Conservation (phyloP, 30 jellyfish, hydroid and myxozoan species). For the Aurelia aurita complex sp. Pacific region DNA sequence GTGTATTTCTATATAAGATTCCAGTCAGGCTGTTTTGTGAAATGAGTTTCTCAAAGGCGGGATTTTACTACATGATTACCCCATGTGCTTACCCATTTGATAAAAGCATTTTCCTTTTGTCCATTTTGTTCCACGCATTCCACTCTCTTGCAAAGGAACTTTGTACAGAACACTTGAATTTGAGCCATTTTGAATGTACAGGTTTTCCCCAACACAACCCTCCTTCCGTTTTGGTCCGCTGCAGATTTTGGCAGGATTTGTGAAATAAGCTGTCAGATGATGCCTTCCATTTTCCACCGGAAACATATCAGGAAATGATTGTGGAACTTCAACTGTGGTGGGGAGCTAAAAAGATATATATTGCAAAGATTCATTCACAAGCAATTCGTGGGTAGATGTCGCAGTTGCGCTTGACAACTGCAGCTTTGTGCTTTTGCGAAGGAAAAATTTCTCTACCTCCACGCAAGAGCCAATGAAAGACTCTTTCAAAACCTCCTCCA, state of each 20-base stretch:
- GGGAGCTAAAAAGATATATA: constrained; percentile 18
- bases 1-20: too few species aligned
- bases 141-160: constrained; percentile 59
- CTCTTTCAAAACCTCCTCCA: too few species aligned
- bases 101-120: constrained; percentile 69
- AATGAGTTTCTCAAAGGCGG: too few species aligned
- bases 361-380: not conserved
- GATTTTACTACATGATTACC: too few species aligned
- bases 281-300: constrained; percentile 31
- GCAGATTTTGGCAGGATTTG: constrained; percentile 61
- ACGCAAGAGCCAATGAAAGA: too few species aligned
- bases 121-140: constrained; percentile 49
- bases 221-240: not conserved
- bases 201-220: constrained; percentile 63
- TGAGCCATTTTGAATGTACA: constrained; percentile 31
- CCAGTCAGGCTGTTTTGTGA: too few species aligned
- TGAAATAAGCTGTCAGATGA: constrained; percentile 65
- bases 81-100: constrained; percentile 55
- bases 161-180: constrained; percentile 3
- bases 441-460: too few species aligned
- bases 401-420: too few species aligned
- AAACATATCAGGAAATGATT: constrained; percentile 7
- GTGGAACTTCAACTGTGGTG: not conserved
- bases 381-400: too few species aligned
- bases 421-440: too few species aligned